Conservation (phyloP, 2,797 vertebrate species). For the Paedocypris micromegethes region DNA sequence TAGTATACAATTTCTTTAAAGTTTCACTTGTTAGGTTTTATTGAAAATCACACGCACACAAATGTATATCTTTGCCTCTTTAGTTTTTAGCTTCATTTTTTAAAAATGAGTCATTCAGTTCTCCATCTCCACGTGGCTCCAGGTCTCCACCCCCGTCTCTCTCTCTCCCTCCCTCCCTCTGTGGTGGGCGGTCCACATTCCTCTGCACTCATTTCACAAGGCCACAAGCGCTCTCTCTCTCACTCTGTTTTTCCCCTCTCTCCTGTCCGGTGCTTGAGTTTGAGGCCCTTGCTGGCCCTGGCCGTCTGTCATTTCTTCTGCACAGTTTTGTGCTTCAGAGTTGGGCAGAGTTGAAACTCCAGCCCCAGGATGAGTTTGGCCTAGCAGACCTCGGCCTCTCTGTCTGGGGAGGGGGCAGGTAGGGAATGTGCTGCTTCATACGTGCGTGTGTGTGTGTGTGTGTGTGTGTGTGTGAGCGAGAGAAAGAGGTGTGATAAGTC, state of each 20-base stretch:
- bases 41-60: neutral
- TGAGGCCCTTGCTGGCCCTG: conserved; percentile 30
- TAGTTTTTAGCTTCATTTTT: conserved; percentile 8
- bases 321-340: conserved; percentile 26
- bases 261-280: conserved; percentile 32
- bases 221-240: conserved; percentile 57
- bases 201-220: conserved; percentile 69
- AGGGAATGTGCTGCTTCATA: conserved; percentile 37
- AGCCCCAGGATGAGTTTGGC: conserved; percentile 62
- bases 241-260: conserved; percentile 35
- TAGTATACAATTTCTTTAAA: no score
- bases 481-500: neutral
- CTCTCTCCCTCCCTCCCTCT: conserved; percentile 41
- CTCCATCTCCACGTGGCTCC: conserved; percentile 72
- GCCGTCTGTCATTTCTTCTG: conserved; percentile 34
- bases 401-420: conserved; percentile 39
- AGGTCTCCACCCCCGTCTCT: conserved; percentile 57
- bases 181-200: conserved; percentile 67
- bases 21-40: neutral
- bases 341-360: conserved; percentile 50
- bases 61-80: neutral
- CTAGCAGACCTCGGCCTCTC: conserved; percentile 49
- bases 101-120: conserved; percentile 66
- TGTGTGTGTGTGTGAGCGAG: conserved; percentile 5
- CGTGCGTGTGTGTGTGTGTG: conserved; percentile 16